phyloP scores from a whole-genome alignment of 1,140 invertebrate genomes.

The Tetragnatha versicolor region DNA sequence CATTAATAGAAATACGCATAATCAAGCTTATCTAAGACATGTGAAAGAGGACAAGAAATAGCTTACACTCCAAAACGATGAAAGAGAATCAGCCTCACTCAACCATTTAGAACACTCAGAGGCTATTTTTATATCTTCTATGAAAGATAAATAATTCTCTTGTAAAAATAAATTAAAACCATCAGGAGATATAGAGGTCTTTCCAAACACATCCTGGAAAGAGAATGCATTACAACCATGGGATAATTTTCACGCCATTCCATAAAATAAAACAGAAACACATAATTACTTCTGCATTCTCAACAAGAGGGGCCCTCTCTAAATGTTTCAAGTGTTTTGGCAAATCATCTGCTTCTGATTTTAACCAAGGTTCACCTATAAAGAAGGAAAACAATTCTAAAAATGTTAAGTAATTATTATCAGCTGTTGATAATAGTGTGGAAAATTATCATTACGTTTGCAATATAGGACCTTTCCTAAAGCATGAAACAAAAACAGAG shows the following conservation, averaged over 20 bases:
- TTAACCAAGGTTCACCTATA: slow-evolving; percentile 5
- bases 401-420: neutral
- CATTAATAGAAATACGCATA: neutral
- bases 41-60: neutral
- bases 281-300: slow-evolving; percentile 26
- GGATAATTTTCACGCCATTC: neutral
- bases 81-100: slow-evolving; percentile 18
- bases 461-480: slow-evolving; percentile 45
- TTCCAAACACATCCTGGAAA: slow-evolving; percentile 21
- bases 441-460: slow-evolving; percentile 24
- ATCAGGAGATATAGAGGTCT: slow-evolving; percentile 14
- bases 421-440: neutral
- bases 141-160: slow-evolving; percentile 26
- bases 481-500: slow-evolving; percentile 49
- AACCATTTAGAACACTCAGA: neutral
- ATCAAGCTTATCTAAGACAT: neutral
- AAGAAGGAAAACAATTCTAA: neutral
- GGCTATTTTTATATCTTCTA: slow-evolving; percentile 18
- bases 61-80: slow-evolving; percentile 22
- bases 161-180: slow-evolving; percentile 14
- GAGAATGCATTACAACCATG: neutral
- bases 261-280: neutral
- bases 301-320: slow-evolving; percentile 17
- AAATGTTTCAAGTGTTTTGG: slow-evolving; percentile 7
- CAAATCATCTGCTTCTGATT: slow-evolving; percentile 6